A percentile compares a stretch with the other conserved stretches of the same genome.
These are phyloP conservation scores for Trachops cirrhosus DNA, from an alignment of 2,797 vertebrate genomes.

Conservation along the genomic window DNA sequence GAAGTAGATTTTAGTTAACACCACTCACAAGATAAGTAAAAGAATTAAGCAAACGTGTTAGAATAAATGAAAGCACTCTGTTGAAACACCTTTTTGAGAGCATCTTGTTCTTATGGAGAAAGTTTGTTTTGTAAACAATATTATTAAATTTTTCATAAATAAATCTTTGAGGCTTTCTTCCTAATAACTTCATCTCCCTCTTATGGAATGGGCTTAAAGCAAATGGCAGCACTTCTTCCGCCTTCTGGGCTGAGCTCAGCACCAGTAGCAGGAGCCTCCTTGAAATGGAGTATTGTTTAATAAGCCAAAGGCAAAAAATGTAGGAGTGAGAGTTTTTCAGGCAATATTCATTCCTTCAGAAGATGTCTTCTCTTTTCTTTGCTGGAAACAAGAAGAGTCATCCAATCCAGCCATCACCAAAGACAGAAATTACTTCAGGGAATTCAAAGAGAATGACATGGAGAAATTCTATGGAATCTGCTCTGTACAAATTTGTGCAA, in stretches of 20 bases:
- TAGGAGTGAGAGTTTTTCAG: neutral
- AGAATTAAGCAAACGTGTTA: neutral
- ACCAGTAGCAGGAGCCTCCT: neutral
- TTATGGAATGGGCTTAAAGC: neutral
- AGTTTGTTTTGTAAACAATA: neutral
- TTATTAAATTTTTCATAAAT: neutral
- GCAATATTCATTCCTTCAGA: neutral
- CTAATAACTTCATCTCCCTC: neutral
- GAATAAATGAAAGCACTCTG: neutral
- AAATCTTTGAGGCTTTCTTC: neutral
- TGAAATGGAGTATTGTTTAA: slow-evolving; percentile 11
- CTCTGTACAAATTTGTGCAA: neutral
- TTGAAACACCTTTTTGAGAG: neutral
- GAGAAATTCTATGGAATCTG: neutral
- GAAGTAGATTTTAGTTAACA: neutral
- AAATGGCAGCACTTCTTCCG: neutral
- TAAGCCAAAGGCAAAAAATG: neutral
- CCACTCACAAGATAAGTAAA: neutral
- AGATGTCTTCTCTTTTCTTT: neutral
- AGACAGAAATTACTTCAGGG: neutral
- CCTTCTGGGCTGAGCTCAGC: neutral
- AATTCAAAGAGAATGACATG: neutral
- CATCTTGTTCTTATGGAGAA: neutral
- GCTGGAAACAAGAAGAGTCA: neutral
- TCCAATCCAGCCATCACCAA: neutral